Evolutionary conservation across 2,113 vertebrate genomes (phyloP), one percentile per base, ranked within the genome.

Genomic region (Pterophyllum scalare): DNA sequence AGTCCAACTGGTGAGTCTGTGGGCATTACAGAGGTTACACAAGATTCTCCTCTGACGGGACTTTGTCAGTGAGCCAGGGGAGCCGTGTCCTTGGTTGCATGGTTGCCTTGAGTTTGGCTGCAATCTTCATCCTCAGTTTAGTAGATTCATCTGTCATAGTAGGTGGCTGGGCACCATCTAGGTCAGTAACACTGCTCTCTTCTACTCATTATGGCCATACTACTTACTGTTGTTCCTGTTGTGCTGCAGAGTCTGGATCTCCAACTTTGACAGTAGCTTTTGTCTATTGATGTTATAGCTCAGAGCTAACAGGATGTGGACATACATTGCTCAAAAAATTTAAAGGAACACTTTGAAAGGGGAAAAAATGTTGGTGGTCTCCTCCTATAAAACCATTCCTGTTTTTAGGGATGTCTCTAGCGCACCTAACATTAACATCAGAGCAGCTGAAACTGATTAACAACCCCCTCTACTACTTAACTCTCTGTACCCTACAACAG

Each of bases 161-260:
- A 67, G 40, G 64, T 46, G 64, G 40, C 64, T 46, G 40, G 64
- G 64, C 64, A 67, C 46, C 64, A 67, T 67, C 64, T 67, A 46
- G 40, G 64, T 67, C 64, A 67, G 64, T 67, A 26, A 67, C 64
- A 67, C 40, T 67, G 22, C 43, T 46, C 64, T 28, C 26, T 46
- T 67, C 64, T 19, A 46, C 9, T 67, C 9, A 0, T 67, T 12
- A 67, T 26, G 38, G 8, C 19, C 64, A 67, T 19, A 40, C 40
- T 46, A 40, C 22, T 67, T 40, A 67, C 22, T 67, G 4, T 0
- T 67, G 38, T 1, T 46, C 22, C 22, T 22, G 26, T 67, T 7
- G 64, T 67, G 22, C 22, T 46, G 22, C 26, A 5, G 2, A 7
- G 26, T 67, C 43, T 28, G 40, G 64, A 46, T 67, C 22, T 26